A percentile compares a stretch with the other conserved stretches of the same genome.
phyloP scores from a whole-genome alignment of 2,797 vertebrate genomes.

The Staurois parvus region DNA sequence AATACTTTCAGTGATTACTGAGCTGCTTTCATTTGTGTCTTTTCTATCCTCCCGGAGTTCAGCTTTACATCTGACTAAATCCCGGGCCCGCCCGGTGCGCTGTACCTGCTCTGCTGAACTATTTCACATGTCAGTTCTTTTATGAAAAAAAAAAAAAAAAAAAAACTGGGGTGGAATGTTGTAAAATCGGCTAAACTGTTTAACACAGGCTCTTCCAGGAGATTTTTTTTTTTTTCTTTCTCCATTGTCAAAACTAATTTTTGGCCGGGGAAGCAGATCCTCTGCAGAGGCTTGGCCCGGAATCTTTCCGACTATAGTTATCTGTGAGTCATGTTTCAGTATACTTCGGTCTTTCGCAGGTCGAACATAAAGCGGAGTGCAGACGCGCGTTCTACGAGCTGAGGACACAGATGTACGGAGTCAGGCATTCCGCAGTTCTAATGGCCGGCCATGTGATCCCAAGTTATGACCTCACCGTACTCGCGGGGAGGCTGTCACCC shows the following conservation, averaged over 20 bases:
- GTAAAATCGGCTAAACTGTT: conserved; percentile 50
- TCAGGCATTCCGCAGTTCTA: conserved; percentile 47
- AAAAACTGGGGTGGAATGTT: conserved; percentile 5
- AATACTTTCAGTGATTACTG: too few relatives aligned
- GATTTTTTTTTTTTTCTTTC: conserved; percentile 33
- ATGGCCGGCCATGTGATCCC: conserved; percentile 53
- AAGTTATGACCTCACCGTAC: conserved; percentile 52
- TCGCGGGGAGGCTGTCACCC: conserved; percentile 28
- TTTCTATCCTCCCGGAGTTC: too few relatives aligned
- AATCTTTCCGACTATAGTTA: conserved; percentile 51
- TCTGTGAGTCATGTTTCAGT: conserved; percentile 55
- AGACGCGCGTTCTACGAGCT: conserved; percentile 28
- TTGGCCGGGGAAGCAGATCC: conserved; percentile 44
- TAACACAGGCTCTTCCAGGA: conserved; percentile 39
- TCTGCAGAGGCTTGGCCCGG: conserved; percentile 49
- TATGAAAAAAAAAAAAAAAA: neutral
- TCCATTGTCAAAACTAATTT: conserved; percentile 56
- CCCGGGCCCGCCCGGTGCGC: neutral
- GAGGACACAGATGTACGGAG: conserved; percentile 34
- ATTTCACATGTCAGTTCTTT: neutral
- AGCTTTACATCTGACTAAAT: too few relatives aligned
- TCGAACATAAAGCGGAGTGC: conserved; percentile 30
- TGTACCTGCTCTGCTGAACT: neutral
- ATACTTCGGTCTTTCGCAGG: conserved; percentile 26
- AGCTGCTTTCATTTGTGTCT: too few relatives aligned